These are phyloP conservation scores for Sorex fumeus DNA, from an alignment of 2,113 vertebrate genomes.

Conservation along the genomic window DNA sequence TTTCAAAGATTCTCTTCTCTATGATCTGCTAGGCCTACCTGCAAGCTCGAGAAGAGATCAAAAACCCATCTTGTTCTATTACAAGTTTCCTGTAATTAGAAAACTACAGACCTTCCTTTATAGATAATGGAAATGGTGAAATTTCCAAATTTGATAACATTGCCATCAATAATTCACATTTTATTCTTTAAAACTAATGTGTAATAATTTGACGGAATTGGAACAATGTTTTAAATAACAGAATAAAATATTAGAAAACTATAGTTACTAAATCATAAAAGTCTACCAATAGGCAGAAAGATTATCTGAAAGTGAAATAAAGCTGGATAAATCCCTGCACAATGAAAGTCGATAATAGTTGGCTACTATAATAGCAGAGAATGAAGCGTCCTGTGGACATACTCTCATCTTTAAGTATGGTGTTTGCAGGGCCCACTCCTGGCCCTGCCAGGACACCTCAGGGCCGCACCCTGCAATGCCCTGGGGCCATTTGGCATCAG, in stretches of 20 bases:
- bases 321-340: not conserved
- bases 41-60: slow-evolving; percentile 35
- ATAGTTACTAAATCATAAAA: slow-evolving; percentile 33
- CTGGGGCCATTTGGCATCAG: too few relatives aligned
- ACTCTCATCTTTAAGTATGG: not conserved
- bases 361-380: not conserved
- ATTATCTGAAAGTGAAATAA: slow-evolving; percentile 28
- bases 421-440: too few relatives aligned
- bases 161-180: not conserved
- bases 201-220: slow-evolving; percentile 38
- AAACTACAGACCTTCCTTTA: slow-evolving; percentile 8
- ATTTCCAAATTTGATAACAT: slow-evolving; percentile 9
- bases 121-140: slow-evolving; percentile 6
- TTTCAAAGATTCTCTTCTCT: slow-evolving; percentile 39
- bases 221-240: slow-evolving; percentile 54
- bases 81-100: not conserved
- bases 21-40: not conserved
- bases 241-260: slow-evolving; percentile 52
- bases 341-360: not conserved
- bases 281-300: not conserved
- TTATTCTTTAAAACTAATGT: slow-evolving; percentile 54
- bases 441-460: too few relatives aligned
- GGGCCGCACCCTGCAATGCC: too few relatives aligned
- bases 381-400: not conserved
- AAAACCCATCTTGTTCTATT: not conserved